Evolutionary conservation across 1,140 invertebrate genomes (phyloP).

Genomic region (Drosophila sulfurigaster): DNA sequence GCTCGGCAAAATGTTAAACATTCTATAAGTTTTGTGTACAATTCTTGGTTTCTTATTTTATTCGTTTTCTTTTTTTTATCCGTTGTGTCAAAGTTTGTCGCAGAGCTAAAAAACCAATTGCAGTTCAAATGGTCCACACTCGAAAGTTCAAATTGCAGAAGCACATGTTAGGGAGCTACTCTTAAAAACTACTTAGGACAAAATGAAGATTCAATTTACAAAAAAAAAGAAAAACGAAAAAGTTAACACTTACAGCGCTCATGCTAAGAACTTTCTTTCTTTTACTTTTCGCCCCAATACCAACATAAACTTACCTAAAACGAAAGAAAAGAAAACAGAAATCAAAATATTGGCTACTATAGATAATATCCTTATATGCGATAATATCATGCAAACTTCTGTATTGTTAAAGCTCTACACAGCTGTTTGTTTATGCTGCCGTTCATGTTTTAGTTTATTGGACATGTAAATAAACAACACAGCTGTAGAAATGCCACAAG

Average conservation of each 20-base stretch:
- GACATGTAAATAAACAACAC: constrained; percentile 51
- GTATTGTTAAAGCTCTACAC: constrained; percentile 17
- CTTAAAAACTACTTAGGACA: constrained; percentile 48
- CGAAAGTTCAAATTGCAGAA: constrained; percentile 3
- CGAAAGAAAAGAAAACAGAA: constrained; percentile 46
- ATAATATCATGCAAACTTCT: constrained; percentile 51
- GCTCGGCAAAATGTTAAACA: constrained; percentile 37
- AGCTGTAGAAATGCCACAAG: constrained; percentile 1
- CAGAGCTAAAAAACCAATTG: constrained; percentile 17
- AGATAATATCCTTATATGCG: constrained; percentile 36
- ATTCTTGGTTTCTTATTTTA: background rate
- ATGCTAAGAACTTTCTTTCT: constrained; percentile 59
- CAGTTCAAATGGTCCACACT: constrained; percentile 24
- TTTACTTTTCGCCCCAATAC: constrained; percentile 47
- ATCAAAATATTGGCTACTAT: constrained; percentile 25
- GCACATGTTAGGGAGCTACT: background rate
- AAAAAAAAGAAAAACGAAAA: background rate
- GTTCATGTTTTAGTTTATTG: constrained; percentile 16
- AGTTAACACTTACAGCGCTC: constrained; percentile 71
- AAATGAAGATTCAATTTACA: constrained; percentile 21
- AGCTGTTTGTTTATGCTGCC: constrained; percentile 5
- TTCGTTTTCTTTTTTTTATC: background rate
- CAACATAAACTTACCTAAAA: constrained; percentile 77
- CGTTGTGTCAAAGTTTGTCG: constrained; percentile 37
- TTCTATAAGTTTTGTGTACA: constrained; percentile 25